A percentile compares a stretch with the other conserved stretches of the same genome.
These are phyloP conservation scores for Tenthredo distinguenda DNA, from an alignment of 2,888 invertebrate species.

Conservation along the genomic window DNA sequence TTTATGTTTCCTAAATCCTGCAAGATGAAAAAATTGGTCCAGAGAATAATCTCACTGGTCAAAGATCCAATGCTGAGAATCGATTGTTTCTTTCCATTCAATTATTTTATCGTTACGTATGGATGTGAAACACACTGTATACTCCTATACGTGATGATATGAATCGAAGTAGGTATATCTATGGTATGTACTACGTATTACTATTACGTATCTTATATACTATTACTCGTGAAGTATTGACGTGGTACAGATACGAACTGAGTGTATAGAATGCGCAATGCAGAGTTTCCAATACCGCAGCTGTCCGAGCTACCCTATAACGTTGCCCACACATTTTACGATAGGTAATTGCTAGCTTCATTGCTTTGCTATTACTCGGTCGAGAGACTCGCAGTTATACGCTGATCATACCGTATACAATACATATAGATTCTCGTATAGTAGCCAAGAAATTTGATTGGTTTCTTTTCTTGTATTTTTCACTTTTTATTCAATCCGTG, in stretches of 20 bases:
- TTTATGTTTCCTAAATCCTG: background rate
- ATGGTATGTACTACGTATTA: background rate
- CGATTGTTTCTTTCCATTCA: background rate
- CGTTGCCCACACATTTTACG: conserved; percentile 67
- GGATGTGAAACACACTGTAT: background rate
- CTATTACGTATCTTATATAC: background rate
- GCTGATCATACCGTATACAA: background rate
- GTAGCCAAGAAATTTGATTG: background rate
- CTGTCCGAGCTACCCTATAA: conserved; percentile 59
- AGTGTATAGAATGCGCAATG: conserved; percentile 37
- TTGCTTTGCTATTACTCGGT: conserved; percentile 58
- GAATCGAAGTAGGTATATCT: background rate
- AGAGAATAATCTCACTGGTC: background rate
- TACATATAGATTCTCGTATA: background rate
- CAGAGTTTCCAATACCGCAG: conserved; percentile 53
- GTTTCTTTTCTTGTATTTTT: background rate
- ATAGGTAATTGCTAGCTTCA: conserved; percentile 66
- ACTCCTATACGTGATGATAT: background rate
- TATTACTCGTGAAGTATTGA: conserved; percentile 1
- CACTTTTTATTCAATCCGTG: background rate
- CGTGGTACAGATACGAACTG: conserved; percentile 25
- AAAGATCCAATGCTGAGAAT: background rate
- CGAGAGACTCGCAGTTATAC: conserved; percentile 10
- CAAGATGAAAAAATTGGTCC: background rate
- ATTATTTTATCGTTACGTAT: background rate